A percentile compares a stretch with the other conserved stretches of the same genome.
Conservation (phyloP, 2,888 invertebrate genomes). For the Hypomecis punctinalis region DNA sequence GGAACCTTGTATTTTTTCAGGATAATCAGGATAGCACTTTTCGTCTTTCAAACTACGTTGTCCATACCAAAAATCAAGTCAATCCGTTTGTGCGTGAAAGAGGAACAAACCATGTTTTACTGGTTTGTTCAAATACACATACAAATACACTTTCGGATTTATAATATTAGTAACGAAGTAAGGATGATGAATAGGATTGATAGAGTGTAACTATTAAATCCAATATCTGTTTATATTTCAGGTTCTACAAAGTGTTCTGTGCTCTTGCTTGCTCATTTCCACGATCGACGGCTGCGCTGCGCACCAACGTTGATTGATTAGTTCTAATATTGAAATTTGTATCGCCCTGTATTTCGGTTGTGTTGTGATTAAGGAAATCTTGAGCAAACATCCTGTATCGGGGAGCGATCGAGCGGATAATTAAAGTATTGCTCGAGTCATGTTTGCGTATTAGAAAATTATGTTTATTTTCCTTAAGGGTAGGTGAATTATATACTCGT, state of each 20-base stretch:
- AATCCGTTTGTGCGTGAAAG: too few relatives aligned
- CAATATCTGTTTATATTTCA: not conserved
- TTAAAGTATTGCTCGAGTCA: conserved; percentile 45
- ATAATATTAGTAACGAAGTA: too few relatives aligned
- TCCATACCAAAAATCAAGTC: too few relatives aligned
- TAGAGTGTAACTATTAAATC: not conserved
- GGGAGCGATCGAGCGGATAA: conserved; percentile 40
- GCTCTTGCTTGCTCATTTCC: conserved; percentile 53
- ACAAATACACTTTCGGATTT: too few relatives aligned
- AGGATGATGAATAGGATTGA: not conserved
- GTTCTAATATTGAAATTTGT: conserved; percentile 72
- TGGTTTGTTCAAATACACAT: too few relatives aligned
- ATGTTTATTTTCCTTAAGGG: not conserved
- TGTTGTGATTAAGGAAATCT: conserved; percentile 47
- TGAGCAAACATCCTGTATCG: conserved; percentile 41
- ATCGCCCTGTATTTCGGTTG: conserved; percentile 50
- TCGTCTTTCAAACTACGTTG: too few relatives aligned
- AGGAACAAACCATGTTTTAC: too few relatives aligned
- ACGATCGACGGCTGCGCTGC: conserved; percentile 58
- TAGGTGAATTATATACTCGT: too few relatives aligned
- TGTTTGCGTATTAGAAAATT: conserved; percentile 6
- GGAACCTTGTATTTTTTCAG: too few relatives aligned
- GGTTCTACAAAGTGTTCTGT: conserved; percentile 10
- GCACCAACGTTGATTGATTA: conserved; percentile 70
- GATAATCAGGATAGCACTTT: too few relatives aligned